These are phyloP conservation scores for Tipula unca DNA, from an alignment of 2,888 invertebrate species.

Conservation along the genomic window DNA sequence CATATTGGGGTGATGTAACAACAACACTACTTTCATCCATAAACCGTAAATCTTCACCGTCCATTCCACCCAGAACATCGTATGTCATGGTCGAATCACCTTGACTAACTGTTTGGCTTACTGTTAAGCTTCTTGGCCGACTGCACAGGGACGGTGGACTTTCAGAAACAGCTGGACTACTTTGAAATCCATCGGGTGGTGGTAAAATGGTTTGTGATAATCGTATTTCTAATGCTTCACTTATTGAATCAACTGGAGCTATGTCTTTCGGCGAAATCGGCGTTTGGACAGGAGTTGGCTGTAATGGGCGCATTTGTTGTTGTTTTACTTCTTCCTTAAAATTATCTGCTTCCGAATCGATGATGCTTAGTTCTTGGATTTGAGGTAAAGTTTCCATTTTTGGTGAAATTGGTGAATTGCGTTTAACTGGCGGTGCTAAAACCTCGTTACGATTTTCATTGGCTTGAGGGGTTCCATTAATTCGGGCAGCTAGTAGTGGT, in stretches of 20 bases:
- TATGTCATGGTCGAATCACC: slow-evolving; percentile 55
- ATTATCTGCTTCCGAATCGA: slow-evolving; percentile 49
- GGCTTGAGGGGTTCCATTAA: slow-evolving; percentile 29
- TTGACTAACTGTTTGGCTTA: slow-evolving; percentile 37
- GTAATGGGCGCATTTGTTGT: slow-evolving; percentile 28
- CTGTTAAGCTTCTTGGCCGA: slow-evolving; percentile 48
- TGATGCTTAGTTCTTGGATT: slow-evolving; percentile 54
- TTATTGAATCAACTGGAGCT: slow-evolving; percentile 37
- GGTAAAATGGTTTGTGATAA: slow-evolving; percentile 61
- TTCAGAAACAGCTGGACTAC: slow-evolving; percentile 57
- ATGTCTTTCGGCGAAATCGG: slow-evolving; percentile 31
- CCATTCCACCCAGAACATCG: slow-evolving; percentile 69
- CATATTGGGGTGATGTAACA: slow-evolving; percentile 67
- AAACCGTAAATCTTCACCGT: slow-evolving; percentile 77
- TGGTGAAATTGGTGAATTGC: slow-evolving; percentile 20
- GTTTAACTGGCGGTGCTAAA: slow-evolving; percentile 9
- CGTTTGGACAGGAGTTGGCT: slow-evolving; percentile 29
- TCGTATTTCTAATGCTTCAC: slow-evolving; percentile 40
- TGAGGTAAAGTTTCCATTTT: slow-evolving; percentile 47
- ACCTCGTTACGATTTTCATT: slow-evolving; percentile 22
- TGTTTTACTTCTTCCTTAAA: slow-evolving; percentile 2
- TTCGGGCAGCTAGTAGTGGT: slow-evolving; percentile 38
- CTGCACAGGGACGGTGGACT: slow-evolving; percentile 52
- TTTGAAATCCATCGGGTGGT: slow-evolving; percentile 63
- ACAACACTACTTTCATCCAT: slow-evolving; percentile 89